phyloP scores from a whole-genome alignment of 2,888 invertebrate genomes.

The Drosophila meridionalis region DNA sequence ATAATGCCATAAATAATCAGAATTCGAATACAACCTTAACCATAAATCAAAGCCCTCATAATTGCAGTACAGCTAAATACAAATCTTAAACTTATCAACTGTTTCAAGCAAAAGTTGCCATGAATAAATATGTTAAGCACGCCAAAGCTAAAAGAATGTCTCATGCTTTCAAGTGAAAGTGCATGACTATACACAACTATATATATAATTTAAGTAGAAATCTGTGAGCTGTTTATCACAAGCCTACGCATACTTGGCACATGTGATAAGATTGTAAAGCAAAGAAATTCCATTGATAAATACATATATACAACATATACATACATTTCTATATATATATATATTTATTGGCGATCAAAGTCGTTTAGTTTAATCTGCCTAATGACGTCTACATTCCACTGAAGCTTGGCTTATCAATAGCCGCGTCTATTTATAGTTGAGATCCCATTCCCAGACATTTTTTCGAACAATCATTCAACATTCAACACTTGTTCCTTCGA shows the following conservation, averaged over 20 bases:
- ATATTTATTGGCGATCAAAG: neutral
- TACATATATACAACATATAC: neutral
- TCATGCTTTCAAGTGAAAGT: constrained; percentile 3
- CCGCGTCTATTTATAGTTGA: constrained; percentile 39
- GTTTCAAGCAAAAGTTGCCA: neutral
- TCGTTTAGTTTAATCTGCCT: constrained; percentile 12
- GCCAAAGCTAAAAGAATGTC: constrained; percentile 4
- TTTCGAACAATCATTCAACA: constrained; percentile 48
- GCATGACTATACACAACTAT: neutral
- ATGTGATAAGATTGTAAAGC: constrained; percentile 30
- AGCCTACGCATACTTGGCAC: constrained; percentile 1
- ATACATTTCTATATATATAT: neutral
- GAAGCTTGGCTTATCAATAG: constrained; percentile 32
- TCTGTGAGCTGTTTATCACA: constrained; percentile 9
- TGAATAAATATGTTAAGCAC: neutral
- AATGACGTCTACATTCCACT: constrained; percentile 28
- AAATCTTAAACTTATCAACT: neutral
- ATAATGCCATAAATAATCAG: neutral
- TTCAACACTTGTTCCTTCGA: constrained; percentile 39
- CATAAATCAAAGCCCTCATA: neutral
- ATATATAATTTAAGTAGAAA: neutral
- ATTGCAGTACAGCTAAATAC: neutral
- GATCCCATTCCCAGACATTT: constrained; percentile 1
- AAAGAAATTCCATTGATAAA: constrained; percentile 37
- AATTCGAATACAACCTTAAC: neutral